Conservation (phyloP, 1,140 invertebrate genomes). For the Sitobion miscanthi region DNA sequence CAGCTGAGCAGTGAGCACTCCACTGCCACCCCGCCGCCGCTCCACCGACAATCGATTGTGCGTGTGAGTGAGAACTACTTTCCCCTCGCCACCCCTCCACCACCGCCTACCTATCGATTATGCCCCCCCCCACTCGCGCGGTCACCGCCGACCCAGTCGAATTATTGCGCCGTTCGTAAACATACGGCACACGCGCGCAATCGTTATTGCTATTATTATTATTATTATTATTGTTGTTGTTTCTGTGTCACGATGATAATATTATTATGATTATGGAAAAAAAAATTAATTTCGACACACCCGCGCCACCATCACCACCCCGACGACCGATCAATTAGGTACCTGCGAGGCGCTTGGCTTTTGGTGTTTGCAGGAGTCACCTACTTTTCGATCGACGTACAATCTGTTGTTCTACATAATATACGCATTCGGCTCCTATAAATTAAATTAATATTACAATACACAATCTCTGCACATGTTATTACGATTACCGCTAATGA, state of each 20-base stretch:
- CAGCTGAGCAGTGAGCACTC: constrained; percentile 10
- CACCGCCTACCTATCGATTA: constrained; percentile 10
- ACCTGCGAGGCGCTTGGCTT: background rate
- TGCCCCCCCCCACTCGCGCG: background rate
- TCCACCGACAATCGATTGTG: constrained; percentile 17
- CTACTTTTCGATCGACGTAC: background rate
- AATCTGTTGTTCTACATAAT: background rate
- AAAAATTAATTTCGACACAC: background rate
- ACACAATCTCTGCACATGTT: background rate
- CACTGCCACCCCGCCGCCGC: background rate
- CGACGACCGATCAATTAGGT: background rate
- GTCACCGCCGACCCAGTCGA: background rate
- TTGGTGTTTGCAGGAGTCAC: background rate
- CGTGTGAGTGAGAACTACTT: background rate
- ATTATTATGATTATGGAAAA: background rate
- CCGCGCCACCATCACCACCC: background rate
- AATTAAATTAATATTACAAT: too few species aligned
- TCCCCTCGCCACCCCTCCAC: background rate
- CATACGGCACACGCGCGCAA: background rate
- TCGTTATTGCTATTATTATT: background rate
- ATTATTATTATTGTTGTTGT: background rate
- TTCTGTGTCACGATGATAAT: constrained; percentile 6
- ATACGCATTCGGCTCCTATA: too few species aligned
- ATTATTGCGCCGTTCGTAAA: constrained; percentile 34
- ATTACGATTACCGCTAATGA: background rate